Percentiles rank a stretch among this genome's conserved stretches.
phyloP scores from a whole-genome alignment of 2,113 vertebrate genomes.

The Notothenia coriiceps region DNA sequence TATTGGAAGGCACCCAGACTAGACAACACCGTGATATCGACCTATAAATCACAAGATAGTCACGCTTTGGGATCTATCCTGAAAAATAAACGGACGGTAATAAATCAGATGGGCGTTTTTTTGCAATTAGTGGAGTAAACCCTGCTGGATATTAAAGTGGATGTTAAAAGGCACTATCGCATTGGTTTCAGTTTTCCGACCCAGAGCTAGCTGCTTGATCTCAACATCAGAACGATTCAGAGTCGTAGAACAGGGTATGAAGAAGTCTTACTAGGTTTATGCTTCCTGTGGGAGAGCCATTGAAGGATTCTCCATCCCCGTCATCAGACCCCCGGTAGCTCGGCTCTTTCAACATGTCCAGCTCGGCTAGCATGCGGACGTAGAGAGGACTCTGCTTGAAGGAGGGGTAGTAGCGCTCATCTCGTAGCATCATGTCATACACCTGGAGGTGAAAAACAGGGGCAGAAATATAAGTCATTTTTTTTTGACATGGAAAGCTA shows the following conservation, averaged over 20 bases:
- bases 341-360: conserved; percentile 99
- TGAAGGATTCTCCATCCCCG: conserved; percentile 97
- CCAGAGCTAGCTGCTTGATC: no score
- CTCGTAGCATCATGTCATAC: conserved; percentile 96
- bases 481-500: neutral
- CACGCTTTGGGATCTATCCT: no score
- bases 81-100: no score
- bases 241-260: neutral
- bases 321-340: conserved; percentile 98
- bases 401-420: conserved; percentile 96
- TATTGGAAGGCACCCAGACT: no score
- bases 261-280: conserved; percentile 91
- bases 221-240: neutral
- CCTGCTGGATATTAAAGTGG: no score
- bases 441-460: conserved; percentile 82
- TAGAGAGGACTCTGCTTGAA: conserved; percentile 96
- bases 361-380: conserved; percentile 96
- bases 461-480: no score
- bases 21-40: no score
- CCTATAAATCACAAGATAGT: no score
- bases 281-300: conserved; percentile 97
- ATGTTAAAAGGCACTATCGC: no score
- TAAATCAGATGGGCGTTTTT: no score
- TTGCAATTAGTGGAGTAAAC: no score
- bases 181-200: no score